A percentile compares a stretch with the other conserved stretches of the same genome.
phyloP scores from a whole-genome alignment of 1,140 invertebrate genomes.

The Bemisia tabaci region DNA sequence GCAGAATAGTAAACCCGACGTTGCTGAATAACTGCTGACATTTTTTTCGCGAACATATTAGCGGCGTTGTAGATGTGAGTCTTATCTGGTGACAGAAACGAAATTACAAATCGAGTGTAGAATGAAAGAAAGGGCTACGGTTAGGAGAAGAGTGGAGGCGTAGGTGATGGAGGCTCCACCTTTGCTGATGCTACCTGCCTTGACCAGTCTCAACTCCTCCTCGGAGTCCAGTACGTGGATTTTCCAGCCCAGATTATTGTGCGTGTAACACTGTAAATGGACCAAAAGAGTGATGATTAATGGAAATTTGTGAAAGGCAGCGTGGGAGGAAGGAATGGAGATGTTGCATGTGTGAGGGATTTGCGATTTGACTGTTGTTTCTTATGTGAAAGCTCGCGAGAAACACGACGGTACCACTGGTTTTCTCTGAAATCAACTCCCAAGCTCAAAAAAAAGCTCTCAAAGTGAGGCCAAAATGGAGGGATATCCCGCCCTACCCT shows the following conservation, averaged over 20 bases:
- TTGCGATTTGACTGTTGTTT: no score
- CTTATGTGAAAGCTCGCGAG: no score
- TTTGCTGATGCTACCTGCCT: not conserved
- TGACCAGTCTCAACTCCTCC: constrained; percentile 9
- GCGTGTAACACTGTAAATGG: constrained; percentile 68
- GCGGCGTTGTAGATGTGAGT: not conserved
- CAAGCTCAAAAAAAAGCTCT: no score
- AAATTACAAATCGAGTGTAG: not conserved
- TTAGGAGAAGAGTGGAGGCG: not conserved
- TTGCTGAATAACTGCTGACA: no score
- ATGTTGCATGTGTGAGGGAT: no score
- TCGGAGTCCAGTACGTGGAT: constrained; percentile 72
- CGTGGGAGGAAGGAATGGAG: no score
- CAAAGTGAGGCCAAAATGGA: no score
- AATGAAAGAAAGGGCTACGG: not conserved
- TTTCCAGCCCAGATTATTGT: constrained; percentile 85
- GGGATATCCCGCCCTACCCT: no score
- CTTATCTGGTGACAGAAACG: not conserved
- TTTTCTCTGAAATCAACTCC: no score
- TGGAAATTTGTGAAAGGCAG: constrained; percentile 13
- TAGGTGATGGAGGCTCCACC: not conserved
- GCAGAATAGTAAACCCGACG: not conserved
- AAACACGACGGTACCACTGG: no score
- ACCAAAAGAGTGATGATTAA: constrained; percentile 9
- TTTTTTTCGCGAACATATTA: not conserved